Base-by-base conservation (phyloP, 2,888 invertebrate genomes). In the Lomographa bimaculata region DNA sequence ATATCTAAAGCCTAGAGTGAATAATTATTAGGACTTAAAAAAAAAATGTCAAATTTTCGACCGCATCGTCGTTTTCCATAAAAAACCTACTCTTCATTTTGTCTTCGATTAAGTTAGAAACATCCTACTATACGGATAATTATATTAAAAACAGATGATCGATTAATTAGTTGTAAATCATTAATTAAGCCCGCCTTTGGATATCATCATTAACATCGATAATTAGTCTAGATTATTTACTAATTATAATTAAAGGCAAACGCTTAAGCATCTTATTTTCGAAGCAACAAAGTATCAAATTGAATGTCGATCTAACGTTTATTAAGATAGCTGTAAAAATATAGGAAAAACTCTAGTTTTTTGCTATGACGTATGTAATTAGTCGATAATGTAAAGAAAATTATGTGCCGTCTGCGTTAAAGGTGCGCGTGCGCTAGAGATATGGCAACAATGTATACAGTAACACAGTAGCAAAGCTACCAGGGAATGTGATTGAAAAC, bases 341-440 rank as follows among this genome's bases (percentile, higher is more conserved):
- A 4, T 14, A 6, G 35, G 17, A 49, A 45, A 49, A 41, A 42
- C 8, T 2, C 2, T n/a, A 5, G n/a, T 36, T 50, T 50, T 50
- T 53, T 53, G 37, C 14, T 17, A 21, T 39, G 47, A 53, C 43
- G 50, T 47, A 64, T 54, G 66, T 76, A 79, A 81, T 79, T 77
- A 77, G 69, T 70, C 58, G 63, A 65, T 74, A 76, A 72, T 74
- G 71, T 62, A 65, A 70, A 60, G 73, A 71, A 76, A 79, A 74
- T 73, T 67, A 53, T 50, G 43, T 62, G 63, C 60, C 60, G 60
- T 55, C 46, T 62, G 55, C 55, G 54, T 59, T 56, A 54, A 44
- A 59, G 60, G 57, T 60, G 64, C 71, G 67, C 67, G 60, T 62
- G 67, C 66, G 64, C 64, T 53, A 58, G 61, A 63, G 58, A 66